Percentiles rank a stretch among this genome's conserved stretches.
phyloP scores from a whole-genome alignment of 2,113 vertebrate genomes.

The Solenodon paradoxus region DNA sequence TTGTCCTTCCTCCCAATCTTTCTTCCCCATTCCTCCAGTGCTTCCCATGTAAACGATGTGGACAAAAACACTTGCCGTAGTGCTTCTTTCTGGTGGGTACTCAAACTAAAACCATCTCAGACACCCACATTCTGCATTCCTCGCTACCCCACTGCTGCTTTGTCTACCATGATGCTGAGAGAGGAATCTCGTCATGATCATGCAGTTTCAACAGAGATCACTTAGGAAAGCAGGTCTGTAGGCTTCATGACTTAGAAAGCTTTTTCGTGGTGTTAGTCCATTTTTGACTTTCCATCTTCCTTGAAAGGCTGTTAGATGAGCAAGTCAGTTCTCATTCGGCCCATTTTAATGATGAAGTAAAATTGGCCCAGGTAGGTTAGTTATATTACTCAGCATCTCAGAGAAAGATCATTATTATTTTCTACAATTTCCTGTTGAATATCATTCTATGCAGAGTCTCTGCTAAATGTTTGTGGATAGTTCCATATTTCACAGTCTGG shows the following conservation, averaged over 20 bases:
- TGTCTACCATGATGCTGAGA: neutral
- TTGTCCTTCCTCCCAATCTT: accelerated
- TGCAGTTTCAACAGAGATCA: neutral
- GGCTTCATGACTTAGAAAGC: neutral
- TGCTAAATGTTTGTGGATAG: neutral
- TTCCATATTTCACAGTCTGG: neutral
- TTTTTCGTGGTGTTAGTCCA: neutral
- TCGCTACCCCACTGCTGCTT: accelerated
- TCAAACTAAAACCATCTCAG: neutral
- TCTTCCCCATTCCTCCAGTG: neutral
- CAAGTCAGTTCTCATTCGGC: neutral
- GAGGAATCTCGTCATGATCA: neutral
- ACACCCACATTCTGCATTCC: neutral
- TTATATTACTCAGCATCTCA: neutral
- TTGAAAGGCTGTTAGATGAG: neutral
- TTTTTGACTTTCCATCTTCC: neutral
- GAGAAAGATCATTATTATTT: neutral
- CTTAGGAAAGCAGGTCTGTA: neutral
- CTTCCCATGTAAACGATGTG: neutral
- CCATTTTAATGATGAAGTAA: slow-evolving; percentile 2
- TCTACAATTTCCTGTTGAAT: neutral
- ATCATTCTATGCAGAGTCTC: neutral
- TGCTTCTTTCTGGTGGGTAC: neutral
- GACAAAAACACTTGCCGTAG: neutral
- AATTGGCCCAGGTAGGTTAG: neutral